These are phyloP conservation scores for Scopus umbretta DNA, from an alignment of 2,113 vertebrate species.

Conservation along the genomic window DNA sequence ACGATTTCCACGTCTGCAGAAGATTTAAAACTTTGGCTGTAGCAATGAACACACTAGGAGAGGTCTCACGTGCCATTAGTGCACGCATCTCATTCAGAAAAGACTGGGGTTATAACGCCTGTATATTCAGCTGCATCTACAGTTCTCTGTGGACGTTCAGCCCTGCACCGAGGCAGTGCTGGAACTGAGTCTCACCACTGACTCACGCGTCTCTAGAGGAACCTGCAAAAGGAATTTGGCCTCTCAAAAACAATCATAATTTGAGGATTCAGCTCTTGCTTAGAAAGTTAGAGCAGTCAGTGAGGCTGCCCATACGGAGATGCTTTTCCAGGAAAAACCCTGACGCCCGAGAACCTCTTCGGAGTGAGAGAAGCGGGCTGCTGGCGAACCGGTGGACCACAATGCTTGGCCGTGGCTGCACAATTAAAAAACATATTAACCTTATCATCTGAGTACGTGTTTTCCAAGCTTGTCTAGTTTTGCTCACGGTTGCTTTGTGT, in stretches of 20 bases:
- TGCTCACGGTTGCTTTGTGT: not conserved
- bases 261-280: not conserved
- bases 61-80: not conserved
- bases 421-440: not conserved
- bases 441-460: not conserved
- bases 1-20: not conserved
- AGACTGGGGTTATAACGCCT: not conserved
- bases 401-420: not conserved
- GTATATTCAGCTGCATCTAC: not conserved
- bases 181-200: not conserved
- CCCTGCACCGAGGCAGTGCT: not conserved
- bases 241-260: not conserved
- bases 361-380: not conserved
- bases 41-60: fast-evolving
- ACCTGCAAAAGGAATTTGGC: not conserved
- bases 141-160: not conserved
- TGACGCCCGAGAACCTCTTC: not conserved
- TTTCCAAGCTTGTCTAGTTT: not conserved
- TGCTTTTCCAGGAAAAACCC: not conserved
- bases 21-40: not conserved
- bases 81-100: fast-evolving
- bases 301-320: not conserved
- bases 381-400: not conserved
- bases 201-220: not conserved
- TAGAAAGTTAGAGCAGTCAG: not conserved